These are phyloP conservation scores for Crocallis elinguaria DNA, from an alignment of 2,888 invertebrate genomes.

Conservation along the genomic window DNA sequence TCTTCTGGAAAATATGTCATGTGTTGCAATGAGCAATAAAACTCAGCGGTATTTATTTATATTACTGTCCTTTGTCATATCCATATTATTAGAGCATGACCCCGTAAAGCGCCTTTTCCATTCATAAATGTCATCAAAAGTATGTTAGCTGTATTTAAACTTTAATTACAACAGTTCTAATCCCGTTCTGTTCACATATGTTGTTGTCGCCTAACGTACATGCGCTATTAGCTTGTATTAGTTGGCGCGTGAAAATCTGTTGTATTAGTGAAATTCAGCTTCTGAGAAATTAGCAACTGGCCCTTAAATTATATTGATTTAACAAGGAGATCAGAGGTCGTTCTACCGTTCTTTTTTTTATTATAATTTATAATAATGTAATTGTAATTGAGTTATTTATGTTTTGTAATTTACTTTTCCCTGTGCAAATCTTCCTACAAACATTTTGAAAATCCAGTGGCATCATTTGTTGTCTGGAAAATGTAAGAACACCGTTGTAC, in stretches of 20 bases:
- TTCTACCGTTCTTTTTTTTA: too few relatives aligned
- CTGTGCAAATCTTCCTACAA: too few relatives aligned
- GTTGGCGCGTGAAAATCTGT: slow-evolving; percentile 41
- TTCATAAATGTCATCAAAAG: slow-evolving; percentile 24
- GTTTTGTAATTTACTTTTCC: too few relatives aligned
- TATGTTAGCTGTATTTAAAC: slow-evolving; percentile 12
- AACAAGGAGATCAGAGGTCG: too few relatives aligned
- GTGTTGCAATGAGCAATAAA: too few relatives aligned
- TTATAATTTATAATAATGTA: too few relatives aligned
- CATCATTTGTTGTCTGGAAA: too few relatives aligned
- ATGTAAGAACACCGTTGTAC: too few relatives aligned
- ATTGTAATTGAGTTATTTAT: too few relatives aligned
- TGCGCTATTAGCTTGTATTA: slow-evolving; percentile 46
- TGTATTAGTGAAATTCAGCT: slow-evolving; percentile 2
- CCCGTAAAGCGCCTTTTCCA: slow-evolving; percentile 1
- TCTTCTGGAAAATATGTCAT: too few relatives aligned
- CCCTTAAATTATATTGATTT: too few relatives aligned
- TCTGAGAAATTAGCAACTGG: background rate
- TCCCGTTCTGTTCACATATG: slow-evolving; percentile 31
- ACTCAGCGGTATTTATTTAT: background rate
- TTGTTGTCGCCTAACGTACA: slow-evolving; percentile 38
- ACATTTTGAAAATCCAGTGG: too few relatives aligned
- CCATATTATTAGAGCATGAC: background rate
- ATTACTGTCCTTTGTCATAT: background rate
- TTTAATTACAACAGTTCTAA: slow-evolving; percentile 33